phyloP scores from a whole-genome alignment of 2,113 vertebrate species.

The Todiramphus saurophagus region DNA sequence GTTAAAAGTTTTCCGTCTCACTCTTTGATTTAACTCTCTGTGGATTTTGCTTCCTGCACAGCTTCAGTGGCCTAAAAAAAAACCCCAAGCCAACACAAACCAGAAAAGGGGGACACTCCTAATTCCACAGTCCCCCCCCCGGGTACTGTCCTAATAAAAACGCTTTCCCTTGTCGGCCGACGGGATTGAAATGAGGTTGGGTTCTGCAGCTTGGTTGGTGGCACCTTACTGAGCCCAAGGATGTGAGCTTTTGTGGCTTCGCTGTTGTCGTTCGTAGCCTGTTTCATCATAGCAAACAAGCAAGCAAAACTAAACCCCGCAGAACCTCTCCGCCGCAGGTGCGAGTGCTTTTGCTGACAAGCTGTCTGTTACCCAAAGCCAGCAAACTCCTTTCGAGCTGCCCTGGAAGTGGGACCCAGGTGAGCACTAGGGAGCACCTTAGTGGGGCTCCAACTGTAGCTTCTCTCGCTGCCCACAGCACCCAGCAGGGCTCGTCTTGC shows the following conservation, averaged over 20 bases:
- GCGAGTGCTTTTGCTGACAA: background rate
- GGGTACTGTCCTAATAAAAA: conserved; percentile 4
- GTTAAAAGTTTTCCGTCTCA: background rate
- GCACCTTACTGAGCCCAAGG: background rate
- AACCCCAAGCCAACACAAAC: too few relatives aligned
- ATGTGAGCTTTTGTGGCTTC: rapidly evolving
- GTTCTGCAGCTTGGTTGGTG: background rate
- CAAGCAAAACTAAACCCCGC: background rate
- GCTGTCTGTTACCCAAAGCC: background rate
- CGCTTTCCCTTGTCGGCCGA: background rate
- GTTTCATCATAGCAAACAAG: background rate
- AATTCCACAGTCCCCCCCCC: background rate
- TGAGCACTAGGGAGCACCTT: rapidly evolving
- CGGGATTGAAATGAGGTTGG: background rate
- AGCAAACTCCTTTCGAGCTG: background rate
- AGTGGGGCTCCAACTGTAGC: background rate
- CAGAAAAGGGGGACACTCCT: background rate
- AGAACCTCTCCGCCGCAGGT: background rate
- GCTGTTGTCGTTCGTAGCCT: too few relatives aligned
- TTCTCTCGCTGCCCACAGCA: background rate
- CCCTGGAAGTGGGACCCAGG: rapidly evolving
- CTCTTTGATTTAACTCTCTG: background rate
- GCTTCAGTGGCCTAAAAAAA: background rate
- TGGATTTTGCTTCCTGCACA: background rate
- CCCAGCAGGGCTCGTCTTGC: background rate